A percentile compares a stretch with the other conserved stretches of the same genome.
Evolutionary conservation across 2,797 vertebrate species (phyloP).

Genomic region (Amblyopsis hoosieri): DNA sequence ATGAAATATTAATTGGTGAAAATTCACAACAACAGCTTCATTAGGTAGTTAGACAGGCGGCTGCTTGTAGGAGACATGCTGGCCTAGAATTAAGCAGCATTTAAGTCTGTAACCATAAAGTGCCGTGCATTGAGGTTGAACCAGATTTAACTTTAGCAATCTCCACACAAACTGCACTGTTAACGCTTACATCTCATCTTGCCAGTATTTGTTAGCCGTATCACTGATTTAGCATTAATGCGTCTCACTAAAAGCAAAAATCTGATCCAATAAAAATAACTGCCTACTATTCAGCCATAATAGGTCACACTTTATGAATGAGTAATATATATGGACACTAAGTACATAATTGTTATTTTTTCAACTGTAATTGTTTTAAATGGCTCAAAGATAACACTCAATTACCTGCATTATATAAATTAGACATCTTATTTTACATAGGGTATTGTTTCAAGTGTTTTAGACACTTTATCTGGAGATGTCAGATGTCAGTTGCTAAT

Average conservation of each 20-base stretch:
- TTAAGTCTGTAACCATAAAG: not conserved
- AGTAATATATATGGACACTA: slow-evolving; percentile 25
- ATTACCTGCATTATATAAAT: slow-evolving; percentile 41
- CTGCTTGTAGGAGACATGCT: not conserved
- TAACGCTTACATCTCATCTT: not conserved
- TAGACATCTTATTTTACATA: no score
- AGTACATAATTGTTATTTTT: slow-evolving; percentile 18
- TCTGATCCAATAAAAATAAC: no score
- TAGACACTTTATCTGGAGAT: not conserved
- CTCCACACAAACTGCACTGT: not conserved
- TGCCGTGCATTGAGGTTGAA: not conserved
- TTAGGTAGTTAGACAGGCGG: not conserved
- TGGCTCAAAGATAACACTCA: slow-evolving; percentile 32
- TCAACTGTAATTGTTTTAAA: slow-evolving; percentile 43
- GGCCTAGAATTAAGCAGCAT: not conserved
- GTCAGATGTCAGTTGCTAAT: no score
- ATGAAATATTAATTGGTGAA: slow-evolving; percentile 4
- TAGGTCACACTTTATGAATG: slow-evolving; percentile 26
- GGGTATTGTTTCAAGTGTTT: no score
- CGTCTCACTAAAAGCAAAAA: no score
- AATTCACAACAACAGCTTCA: slow-evolving; percentile 8
- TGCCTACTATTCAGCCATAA: slow-evolving; percentile 1
- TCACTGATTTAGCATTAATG: no score
- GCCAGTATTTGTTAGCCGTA: no score
- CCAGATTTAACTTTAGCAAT: slow-evolving; percentile 2